Conservation (phyloP, 2,113 vertebrate genomes). For the Romanogobio albipinnatus region DNA sequence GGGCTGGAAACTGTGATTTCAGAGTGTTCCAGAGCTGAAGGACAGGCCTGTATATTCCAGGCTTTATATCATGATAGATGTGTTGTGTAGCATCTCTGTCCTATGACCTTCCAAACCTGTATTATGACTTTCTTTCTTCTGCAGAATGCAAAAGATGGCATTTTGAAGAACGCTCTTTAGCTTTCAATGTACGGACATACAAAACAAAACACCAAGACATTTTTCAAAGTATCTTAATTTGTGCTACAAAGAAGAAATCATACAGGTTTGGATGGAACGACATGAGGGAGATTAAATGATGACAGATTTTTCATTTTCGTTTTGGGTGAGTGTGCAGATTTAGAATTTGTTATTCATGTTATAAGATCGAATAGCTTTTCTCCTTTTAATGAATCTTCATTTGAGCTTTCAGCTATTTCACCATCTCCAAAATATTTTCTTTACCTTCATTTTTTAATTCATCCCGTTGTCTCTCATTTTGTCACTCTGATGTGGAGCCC, state of each 20-base stretch:
- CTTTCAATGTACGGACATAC: neutral
- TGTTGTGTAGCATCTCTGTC: constrained; percentile 3
- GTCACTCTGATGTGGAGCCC: constrained; percentile 52
- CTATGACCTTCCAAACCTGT: neutral
- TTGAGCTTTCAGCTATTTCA: neutral
- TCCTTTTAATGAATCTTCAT: too few relatives aligned
- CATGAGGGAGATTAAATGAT: neutral
- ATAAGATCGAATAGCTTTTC: neutral
- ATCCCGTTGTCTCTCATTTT: constrained; percentile 64
- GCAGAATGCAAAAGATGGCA: neutral
- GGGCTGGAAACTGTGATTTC: constrained; percentile 5
- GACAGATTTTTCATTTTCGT: neutral
- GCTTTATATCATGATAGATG: constrained; percentile 5
- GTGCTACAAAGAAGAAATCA: neutral
- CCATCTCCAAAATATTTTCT: neutral
- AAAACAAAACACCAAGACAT: neutral
- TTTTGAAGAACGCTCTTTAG: neutral
- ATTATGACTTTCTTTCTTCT: neutral
- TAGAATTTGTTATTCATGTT: neutral
- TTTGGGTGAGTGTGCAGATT: neutral
- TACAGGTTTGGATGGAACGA: neutral
- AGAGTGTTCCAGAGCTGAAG: constrained; percentile 17
- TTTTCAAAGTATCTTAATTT: neutral
- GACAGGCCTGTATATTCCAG: constrained; percentile 26
- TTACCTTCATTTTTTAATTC: constrained; percentile 56